Conservation (phyloP, 2,113 vertebrate genomes). For the Mus spicilegus region DNA sequence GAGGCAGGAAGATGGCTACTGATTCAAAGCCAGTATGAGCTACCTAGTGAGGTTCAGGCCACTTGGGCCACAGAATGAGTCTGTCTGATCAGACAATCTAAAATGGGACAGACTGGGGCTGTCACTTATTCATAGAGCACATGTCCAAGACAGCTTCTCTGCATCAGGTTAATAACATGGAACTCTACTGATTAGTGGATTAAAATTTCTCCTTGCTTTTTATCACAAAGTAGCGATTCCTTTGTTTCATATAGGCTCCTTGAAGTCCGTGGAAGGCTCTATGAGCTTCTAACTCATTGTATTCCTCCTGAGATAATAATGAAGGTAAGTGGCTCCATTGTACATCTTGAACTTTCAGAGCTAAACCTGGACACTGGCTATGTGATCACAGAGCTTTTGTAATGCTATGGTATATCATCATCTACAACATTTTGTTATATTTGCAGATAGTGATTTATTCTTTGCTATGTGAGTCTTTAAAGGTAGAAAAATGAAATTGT, state of each 20-base stretch:
- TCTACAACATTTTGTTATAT: neutral
- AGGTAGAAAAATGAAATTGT: neutral
- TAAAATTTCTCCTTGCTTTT: conserved; percentile 21
- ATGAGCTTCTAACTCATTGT: conserved; percentile 97
- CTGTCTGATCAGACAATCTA: neutral
- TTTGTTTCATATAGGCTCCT: conserved; percentile 89
- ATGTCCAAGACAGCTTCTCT: neutral
- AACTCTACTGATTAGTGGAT: neutral
- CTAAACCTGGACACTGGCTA: neutral
- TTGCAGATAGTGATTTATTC: neutral
- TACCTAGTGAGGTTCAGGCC: neutral
- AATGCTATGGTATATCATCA: neutral
- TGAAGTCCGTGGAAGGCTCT: conserved; percentile 95
- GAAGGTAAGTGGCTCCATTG: conserved; percentile 94
- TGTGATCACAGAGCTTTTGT: neutral
- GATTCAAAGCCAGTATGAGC: neutral
- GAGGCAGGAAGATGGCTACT: too few species aligned
- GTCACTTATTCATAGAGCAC: neutral
- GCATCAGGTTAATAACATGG: neutral
- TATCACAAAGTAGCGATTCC: conserved; percentile 45
- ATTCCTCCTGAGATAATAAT: conserved; percentile 98
- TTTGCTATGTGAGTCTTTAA: neutral
- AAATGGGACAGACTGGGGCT: neutral
- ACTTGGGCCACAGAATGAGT: neutral
- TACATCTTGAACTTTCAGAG: neutral